These are phyloP conservation scores for Lepidurus couesii DNA, from an alignment of 1,140 invertebrate genomes.

Conservation along the genomic window DNA sequence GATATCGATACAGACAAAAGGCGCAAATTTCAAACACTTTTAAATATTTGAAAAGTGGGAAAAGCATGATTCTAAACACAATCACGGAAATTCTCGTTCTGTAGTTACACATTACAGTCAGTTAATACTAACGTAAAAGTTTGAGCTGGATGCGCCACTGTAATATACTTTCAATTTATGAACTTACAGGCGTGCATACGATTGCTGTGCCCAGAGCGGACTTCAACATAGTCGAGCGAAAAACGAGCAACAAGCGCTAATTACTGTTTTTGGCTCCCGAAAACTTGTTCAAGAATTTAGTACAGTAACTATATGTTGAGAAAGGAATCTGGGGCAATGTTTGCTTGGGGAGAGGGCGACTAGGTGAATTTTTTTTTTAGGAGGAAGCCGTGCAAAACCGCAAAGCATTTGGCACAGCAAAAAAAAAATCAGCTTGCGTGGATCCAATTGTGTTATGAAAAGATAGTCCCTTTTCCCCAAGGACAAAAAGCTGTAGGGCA, in stretches of 20 bases:
- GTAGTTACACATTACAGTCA: background rate
- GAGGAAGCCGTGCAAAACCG: conserved; percentile 51
- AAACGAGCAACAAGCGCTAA: background rate
- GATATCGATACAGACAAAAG: background rate
- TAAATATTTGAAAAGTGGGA: background rate
- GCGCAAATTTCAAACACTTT: background rate
- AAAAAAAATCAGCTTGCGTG: background rate
- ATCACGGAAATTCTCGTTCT: background rate
- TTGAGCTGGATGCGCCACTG: conserved; percentile 8
- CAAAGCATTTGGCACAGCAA: conserved; percentile 21
- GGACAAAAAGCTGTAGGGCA: background rate
- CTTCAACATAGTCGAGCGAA: background rate
- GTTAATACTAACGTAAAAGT: background rate
- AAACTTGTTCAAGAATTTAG: background rate
- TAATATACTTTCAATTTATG: background rate
- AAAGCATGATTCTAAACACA: background rate
- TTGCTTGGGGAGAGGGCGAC: background rate
- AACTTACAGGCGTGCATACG: background rate
- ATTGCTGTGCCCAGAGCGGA: background rate
- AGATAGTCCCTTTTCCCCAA: background rate
- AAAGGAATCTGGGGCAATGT: background rate
- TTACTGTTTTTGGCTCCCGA: background rate
- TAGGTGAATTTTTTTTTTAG: conserved; percentile 23
- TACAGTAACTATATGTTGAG: background rate
- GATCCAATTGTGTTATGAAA: conserved; percentile 13